These are phyloP conservation scores for Cydia splendana DNA, from an alignment of 1,140 invertebrate species.

Conservation along the genomic window DNA sequence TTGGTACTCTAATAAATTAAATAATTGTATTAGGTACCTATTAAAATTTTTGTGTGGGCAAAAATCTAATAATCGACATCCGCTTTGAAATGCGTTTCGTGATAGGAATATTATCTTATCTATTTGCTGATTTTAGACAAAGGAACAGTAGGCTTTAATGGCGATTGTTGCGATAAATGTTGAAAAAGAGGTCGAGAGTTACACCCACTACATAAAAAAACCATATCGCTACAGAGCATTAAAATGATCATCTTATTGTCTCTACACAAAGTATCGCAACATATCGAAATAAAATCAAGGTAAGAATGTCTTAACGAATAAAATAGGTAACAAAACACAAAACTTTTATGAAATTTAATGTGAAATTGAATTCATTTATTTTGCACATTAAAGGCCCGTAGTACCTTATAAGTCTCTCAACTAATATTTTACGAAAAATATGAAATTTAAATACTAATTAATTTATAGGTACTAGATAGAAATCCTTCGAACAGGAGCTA, in stretches of 20 bases:
- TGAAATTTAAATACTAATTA: too few species aligned
- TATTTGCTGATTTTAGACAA: background rate
- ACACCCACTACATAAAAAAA: background rate
- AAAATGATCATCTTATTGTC: background rate
- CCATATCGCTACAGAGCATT: background rate
- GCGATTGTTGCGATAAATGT: background rate
- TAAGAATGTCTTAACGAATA: background rate
- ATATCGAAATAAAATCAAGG: background rate
- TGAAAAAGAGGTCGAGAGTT: background rate
- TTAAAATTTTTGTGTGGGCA: background rate
- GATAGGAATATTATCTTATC: conserved; percentile 1
- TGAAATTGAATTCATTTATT: too few species aligned
- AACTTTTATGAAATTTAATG: too few species aligned
- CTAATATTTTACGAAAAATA: too few species aligned
- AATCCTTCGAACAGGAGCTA: too few species aligned
- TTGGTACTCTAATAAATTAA: background rate
- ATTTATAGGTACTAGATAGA: too few species aligned
- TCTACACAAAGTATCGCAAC: background rate
- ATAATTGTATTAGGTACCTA: background rate
- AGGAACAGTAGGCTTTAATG: background rate
- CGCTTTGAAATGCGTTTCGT: background rate
- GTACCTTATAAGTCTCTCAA: too few species aligned
- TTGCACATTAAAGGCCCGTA: too few species aligned
- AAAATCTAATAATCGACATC: background rate
- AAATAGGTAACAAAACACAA: too few species aligned